Conservation (phyloP, 2,113 vertebrate species). For the Trogon melanurus region DNA sequence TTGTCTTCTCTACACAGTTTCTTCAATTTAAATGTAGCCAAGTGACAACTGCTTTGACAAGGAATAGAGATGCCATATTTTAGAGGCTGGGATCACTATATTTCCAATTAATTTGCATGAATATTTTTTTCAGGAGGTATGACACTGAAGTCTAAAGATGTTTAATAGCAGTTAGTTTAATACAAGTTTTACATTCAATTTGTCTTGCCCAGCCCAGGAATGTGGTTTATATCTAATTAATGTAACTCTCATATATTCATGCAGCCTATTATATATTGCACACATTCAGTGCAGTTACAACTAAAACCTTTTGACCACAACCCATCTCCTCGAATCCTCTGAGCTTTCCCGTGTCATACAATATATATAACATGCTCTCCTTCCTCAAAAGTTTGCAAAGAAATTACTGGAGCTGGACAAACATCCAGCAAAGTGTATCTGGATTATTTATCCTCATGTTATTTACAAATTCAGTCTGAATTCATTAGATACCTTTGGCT, state of each 20-base stretch:
- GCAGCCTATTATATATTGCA: background rate
- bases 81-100: background rate
- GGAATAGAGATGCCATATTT: background rate
- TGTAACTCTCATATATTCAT: background rate
- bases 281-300: background rate
- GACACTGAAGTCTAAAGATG: background rate
- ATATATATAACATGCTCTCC: background rate
- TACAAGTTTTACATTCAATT: background rate
- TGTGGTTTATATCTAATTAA: background rate
- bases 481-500: background rate
- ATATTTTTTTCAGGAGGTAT: background rate
- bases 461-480: background rate
- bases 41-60: background rate
- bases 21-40: background rate
- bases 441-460: background rate
- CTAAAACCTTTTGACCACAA: background rate
- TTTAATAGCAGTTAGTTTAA: background rate
- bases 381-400: background rate
- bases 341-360: background rate
- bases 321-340: background rate
- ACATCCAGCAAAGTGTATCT: background rate
- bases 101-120: background rate
- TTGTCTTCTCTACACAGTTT: background rate
- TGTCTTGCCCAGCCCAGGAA: background rate
- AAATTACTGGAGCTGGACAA: background rate